Evolutionary conservation across 2,888 invertebrate genomes (phyloP).

Genomic region (Orthosia gracilis): DNA sequence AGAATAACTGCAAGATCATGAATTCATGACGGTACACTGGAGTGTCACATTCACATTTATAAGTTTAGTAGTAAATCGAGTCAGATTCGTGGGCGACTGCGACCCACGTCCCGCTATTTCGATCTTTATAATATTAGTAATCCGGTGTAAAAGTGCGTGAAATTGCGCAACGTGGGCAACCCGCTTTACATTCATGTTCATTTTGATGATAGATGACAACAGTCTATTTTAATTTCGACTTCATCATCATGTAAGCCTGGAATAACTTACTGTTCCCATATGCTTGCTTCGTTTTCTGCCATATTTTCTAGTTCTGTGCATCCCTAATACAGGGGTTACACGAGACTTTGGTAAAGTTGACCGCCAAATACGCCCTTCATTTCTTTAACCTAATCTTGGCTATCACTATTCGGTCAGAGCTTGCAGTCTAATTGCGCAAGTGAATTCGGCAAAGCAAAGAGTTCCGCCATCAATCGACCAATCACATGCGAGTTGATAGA

Average conservation of each 20-base stretch:
- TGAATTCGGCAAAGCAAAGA: too few relatives aligned
- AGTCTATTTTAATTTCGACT: not conserved
- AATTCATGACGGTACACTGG: not conserved
- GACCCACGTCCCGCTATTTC: constrained; percentile 33
- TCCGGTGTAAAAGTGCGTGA: not conserved
- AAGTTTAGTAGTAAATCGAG: constrained; percentile 28
- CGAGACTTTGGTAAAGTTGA: too few relatives aligned
- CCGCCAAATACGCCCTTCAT: too few relatives aligned
- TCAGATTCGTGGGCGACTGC: constrained; percentile 29
- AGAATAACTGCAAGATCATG: not conserved
- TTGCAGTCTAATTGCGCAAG: too few relatives aligned
- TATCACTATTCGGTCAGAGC: not conserved
- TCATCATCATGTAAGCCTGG: not conserved
- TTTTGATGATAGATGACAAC: not conserved
- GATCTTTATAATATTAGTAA: constrained; percentile 30
- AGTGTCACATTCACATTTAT: constrained; percentile 34
- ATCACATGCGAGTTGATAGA: too few relatives aligned
- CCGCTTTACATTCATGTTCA: not conserved
- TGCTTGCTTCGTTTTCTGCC: too few relatives aligned
- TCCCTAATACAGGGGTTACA: too few relatives aligned
- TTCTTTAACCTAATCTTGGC: too few relatives aligned
- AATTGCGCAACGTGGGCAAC: not conserved
- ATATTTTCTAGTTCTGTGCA: too few relatives aligned
- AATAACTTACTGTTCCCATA: too few relatives aligned
- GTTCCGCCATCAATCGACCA: too few relatives aligned